These are phyloP conservation scores for Xestia sexstrigata DNA, from an alignment of 2,888 invertebrate species.

Conservation along the genomic window DNA sequence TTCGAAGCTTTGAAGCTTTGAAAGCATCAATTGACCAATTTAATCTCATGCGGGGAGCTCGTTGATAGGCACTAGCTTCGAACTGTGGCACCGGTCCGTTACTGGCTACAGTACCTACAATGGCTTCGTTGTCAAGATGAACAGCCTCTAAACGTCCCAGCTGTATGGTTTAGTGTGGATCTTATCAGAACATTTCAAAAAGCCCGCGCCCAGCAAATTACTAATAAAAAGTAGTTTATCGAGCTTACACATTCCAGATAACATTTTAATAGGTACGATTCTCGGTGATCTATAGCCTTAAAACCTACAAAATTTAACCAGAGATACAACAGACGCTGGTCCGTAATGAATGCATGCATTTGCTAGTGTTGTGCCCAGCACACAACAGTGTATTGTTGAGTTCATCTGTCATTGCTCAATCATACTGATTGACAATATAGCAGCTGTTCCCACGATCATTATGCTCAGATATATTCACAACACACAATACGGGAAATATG, in stretches of 20 bases:
- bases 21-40: constrained; percentile 3
- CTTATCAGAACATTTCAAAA: constrained; percentile 36
- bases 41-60: constrained; percentile 25
- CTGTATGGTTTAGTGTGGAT: constrained; percentile 8
- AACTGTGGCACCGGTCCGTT: constrained; percentile 12
- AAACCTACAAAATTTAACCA: neutral
- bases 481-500: neutral
- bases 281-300: neutral
- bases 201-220: neutral
- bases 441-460: neutral
- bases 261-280: constrained; percentile 1
- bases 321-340: neutral
- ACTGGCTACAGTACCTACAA: constrained; percentile 4
- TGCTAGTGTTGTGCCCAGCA: neutral
- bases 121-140: constrained; percentile 27
- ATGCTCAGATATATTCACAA: neutral
- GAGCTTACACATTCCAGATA: constrained; percentile 33
- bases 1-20: constrained; percentile 4
- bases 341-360: constrained; percentile 13
- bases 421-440: constrained; percentile 11
- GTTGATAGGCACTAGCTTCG: constrained; percentile 17
- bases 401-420: constrained; percentile 16
- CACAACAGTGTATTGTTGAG: neutral
- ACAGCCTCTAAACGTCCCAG: constrained; percentile 25
- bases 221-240: constrained; percentile 7